These are phyloP conservation scores for Periophthalmus modestus DNA, from an alignment of 2,113 vertebrate species.

Conservation along the genomic window DNA sequence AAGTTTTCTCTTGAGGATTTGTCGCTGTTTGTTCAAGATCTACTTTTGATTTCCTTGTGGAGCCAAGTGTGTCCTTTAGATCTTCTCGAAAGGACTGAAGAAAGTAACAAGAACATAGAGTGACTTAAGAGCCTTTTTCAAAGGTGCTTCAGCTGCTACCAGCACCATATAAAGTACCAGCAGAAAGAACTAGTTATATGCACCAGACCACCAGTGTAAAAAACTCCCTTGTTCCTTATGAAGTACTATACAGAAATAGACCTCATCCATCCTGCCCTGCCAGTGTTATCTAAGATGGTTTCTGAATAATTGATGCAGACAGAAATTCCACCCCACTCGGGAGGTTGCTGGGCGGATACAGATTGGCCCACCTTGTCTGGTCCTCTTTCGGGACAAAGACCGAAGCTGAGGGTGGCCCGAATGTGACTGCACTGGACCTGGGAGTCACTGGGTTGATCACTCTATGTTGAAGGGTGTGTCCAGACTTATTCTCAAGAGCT, in stretches of 20 bases:
- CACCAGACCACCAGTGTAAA: conserved; percentile 60
- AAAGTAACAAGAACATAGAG: conserved; percentile 38
- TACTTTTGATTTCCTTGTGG: conserved; percentile 48
- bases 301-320: conserved; percentile 75
- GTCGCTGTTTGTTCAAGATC: conserved; percentile 47
- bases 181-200: conserved; percentile 54
- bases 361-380: conserved; percentile 40
- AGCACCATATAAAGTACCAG: conserved; percentile 25
- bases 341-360: conserved; percentile 59
- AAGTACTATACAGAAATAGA: conserved; percentile 77
- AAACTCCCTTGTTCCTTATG: conserved; percentile 72
- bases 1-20: conserved; percentile 47
- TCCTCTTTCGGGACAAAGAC: conserved; percentile 45
- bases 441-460: conserved; percentile 61
- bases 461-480: conserved; percentile 46
- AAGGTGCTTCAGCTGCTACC: conserved; percentile 48
- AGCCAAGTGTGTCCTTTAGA: conserved; percentile 47
- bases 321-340: conserved; percentile 72
- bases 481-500: conserved; percentile 38
- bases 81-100: conserved; percentile 56
- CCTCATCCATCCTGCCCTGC: conserved; percentile 68
- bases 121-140: conserved; percentile 59
- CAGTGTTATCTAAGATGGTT: conserved; percentile 74
- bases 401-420: conserved; percentile 53
- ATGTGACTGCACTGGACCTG: conserved; percentile 59